Percentiles rank a stretch among this genome's conserved stretches.
Conservation (phyloP, 2,888 invertebrate species). For the Ormyrus thymus region DNA sequence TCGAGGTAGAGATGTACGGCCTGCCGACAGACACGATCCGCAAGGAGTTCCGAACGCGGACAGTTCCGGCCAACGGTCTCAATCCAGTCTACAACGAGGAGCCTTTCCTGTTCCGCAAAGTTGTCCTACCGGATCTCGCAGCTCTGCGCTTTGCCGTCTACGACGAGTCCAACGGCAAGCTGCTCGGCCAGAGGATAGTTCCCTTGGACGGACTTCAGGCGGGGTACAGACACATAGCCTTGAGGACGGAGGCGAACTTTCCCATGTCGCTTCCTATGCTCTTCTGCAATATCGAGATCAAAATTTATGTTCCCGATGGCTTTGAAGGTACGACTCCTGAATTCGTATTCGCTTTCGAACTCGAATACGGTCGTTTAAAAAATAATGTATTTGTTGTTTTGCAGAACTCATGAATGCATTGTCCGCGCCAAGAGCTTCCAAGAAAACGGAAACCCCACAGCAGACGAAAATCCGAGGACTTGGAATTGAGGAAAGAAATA, state of each 20-base stretch:
- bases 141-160: slow-evolving; percentile 98
- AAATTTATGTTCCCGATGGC: slow-evolving; percentile 99
- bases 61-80: slow-evolving; percentile 97
- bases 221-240: slow-evolving; percentile 97
- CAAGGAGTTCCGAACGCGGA: slow-evolving; percentile 96
- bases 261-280: slow-evolving; percentile 99
- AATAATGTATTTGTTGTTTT: slow-evolving; percentile 28
- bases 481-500: slow-evolving; percentile 89
- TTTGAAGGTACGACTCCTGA: slow-evolving; percentile 86
- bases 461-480: slow-evolving; percentile 95
- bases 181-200: slow-evolving; percentile 97
- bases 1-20: slow-evolving; percentile 98
- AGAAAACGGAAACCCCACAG: slow-evolving; percentile 66
- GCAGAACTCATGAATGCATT: slow-evolving; percentile 97
- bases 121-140: slow-evolving; percentile 97
- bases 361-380: slow-evolving; percentile 6
- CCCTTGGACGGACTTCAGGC: slow-evolving; percentile 98
- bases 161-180: slow-evolving; percentile 94
- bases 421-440: slow-evolving; percentile 89
- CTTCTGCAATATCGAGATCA: slow-evolving; percentile 98
- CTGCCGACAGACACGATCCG: slow-evolving; percentile 99
- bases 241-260: slow-evolving; percentile 98
- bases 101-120: slow-evolving; percentile 98
- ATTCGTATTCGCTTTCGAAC: not conserved
- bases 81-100: slow-evolving; percentile 99